Evolutionary conservation across 2,113 vertebrate species (phyloP), one percentile per base, ranked within the genome.

Genomic region (Tetrax tetrax): DNA sequence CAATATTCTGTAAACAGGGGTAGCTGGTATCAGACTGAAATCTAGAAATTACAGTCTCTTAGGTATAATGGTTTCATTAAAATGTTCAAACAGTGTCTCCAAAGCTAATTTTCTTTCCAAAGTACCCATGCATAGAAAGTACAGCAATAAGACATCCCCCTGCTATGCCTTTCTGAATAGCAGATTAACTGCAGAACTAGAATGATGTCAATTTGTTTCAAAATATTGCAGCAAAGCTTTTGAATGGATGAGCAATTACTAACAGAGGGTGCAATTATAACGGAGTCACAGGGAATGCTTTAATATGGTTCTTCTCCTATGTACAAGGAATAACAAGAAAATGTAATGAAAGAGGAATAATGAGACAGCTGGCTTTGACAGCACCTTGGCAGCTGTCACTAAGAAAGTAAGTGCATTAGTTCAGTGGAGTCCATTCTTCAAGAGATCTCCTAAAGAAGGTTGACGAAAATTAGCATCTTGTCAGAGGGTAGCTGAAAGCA

Each of bases 171-270:
- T 95, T 96, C 91, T 96, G 96, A 97, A 97, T 95, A 97, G 84
- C 75, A 95, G 89, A 97, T 95, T 97, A 97, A 97, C 91, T 96
- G 95, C 92, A 97, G 89, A 88, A 96, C 92, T 80, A 95, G 94
- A 97, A 97, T 94, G 93, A 93, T 94, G 90, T 97, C 96, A 97
- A 97, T 97, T 97, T 98, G 92, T 97, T 98, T 98, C 87, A 97
- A 98, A 98, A 98, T 97, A 98, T 97, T 97, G 92, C 96, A 95
- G 91, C 94, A 93, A 96, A 96, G 90, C 94, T 96, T 98, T 96
- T 96, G 90, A 97, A 96, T 92, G 97, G 95, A 97, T 95, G 94
- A 97, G 93, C 97, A 97, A 96, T 97, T 96, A 96, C 95, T 95
- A 97, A 97, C 95, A 92, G 89, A 87, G 88, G 88, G 66, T 82